Percentiles rank a stretch among this genome's conserved stretches.
Conservation (phyloP, 2,888 invertebrate genomes). For the Xylota sylvarum region DNA sequence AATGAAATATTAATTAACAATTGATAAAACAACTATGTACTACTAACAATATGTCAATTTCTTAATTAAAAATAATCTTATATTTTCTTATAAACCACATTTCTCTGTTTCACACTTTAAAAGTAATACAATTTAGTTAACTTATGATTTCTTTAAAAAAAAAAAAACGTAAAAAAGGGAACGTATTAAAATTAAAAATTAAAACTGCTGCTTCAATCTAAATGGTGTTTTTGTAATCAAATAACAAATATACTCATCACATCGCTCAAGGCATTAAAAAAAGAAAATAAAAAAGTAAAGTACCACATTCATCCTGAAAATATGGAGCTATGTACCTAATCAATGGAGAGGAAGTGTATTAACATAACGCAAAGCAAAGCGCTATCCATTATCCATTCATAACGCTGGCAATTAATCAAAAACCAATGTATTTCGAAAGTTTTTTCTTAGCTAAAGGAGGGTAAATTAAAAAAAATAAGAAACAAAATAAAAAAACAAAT, state of each 20-base stretch:
- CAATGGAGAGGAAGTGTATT: conserved; percentile 54
- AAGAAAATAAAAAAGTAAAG: conserved; percentile 1
- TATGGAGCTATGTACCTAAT: conserved; percentile 21
- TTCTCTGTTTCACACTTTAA: conserved; percentile 16
- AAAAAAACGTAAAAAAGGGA: conserved; percentile 4
- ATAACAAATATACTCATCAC: conserved; percentile 60
- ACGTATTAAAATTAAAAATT: conserved; percentile 10
- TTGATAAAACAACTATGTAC: neutral
- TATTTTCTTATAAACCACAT: neutral
- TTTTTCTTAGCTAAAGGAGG: conserved; percentile 50
- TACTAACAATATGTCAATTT: conserved; percentile 1
- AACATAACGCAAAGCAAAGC: conserved; percentile 36
- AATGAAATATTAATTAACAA: neutral
- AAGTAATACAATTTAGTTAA: conserved; percentile 14
- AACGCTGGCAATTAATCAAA: conserved; percentile 66
- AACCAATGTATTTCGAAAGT: conserved; percentile 32
- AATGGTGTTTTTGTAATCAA: conserved; percentile 67
- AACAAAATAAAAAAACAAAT: conserved; percentile 33
- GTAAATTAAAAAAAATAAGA: conserved; percentile 54
- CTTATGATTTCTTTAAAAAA: conserved; percentile 1
- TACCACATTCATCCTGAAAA: conserved; percentile 31
- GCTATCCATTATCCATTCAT: conserved; percentile 52
- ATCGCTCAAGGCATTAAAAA: conserved; percentile 45
- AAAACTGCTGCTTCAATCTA: conserved; percentile 63
- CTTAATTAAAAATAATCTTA: conserved; percentile 2